Evolutionary conservation across 2,888 invertebrate species (phyloP).

Genomic region (Latrodectus elegans): DNA sequence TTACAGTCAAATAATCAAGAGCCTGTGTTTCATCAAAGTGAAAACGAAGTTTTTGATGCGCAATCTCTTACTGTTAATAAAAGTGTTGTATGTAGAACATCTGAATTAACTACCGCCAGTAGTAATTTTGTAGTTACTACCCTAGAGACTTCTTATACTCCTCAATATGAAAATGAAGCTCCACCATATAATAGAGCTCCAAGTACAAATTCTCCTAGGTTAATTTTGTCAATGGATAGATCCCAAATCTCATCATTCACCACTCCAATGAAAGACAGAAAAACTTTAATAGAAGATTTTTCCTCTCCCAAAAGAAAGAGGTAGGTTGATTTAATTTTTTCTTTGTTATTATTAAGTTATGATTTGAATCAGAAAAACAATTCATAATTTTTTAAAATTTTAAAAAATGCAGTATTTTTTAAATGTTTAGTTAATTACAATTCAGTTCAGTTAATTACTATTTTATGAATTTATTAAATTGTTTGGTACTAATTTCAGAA

Average conservation of each 20-base stretch:
- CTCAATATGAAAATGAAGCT: slow-evolving; percentile 33
- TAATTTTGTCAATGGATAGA: slow-evolving; percentile 46
- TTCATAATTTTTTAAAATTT: too few relatives aligned
- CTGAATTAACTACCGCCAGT: slow-evolving; percentile 20
- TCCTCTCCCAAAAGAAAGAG: slow-evolving; percentile 55
- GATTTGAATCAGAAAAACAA: too few relatives aligned
- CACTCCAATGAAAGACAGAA: slow-evolving; percentile 47
- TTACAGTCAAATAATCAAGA: too few relatives aligned
- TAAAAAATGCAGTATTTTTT: too few relatives aligned
- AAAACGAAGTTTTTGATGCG: background rate
- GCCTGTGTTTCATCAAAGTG: background rate
- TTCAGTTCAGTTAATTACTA: too few relatives aligned
- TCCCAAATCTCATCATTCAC: slow-evolving; percentile 48
- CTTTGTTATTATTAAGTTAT: too few relatives aligned
- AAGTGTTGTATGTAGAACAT: slow-evolving; percentile 20
- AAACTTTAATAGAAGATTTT: slow-evolving; percentile 28
- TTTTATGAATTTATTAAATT: too few relatives aligned
- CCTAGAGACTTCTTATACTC: slow-evolving; percentile 31
- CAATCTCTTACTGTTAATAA: slow-evolving; percentile 21
- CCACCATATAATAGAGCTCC: slow-evolving; percentile 45
- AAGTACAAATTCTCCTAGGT: slow-evolving; percentile 51
- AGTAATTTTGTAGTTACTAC: slow-evolving; percentile 11
- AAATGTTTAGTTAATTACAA: too few relatives aligned
- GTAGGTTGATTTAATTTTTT: slow-evolving; percentile 8
- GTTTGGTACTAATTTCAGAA: too few relatives aligned